Evolutionary conservation across 2,888 invertebrate genomes (phyloP).

Genomic region (Chydorus sphaericus): DNA sequence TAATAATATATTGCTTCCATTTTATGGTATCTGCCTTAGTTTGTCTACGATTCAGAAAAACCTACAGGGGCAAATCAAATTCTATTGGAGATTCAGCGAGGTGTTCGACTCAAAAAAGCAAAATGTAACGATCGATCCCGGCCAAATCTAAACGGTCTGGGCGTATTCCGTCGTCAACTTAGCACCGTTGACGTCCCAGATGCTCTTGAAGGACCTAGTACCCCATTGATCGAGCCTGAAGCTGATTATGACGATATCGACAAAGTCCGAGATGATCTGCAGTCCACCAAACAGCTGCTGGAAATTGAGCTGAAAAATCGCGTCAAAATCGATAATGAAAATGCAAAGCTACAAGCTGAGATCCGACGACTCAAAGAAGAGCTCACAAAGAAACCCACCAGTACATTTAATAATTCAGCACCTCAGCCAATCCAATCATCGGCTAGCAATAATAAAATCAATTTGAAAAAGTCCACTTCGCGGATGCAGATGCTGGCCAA

Average conservation of each 20-base stretch:
- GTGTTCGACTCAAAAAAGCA: constrained; percentile 55
- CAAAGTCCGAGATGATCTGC: constrained; percentile 73
- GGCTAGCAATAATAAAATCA: background rate
- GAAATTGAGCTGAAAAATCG: constrained; percentile 73
- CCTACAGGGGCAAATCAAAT: constrained; percentile 51
- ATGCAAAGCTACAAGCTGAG: constrained; percentile 54
- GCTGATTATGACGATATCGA: constrained; percentile 83
- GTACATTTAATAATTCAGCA: background rate
- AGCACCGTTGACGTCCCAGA: constrained; percentile 64
- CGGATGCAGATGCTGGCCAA: background rate
- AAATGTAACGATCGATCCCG: constrained; percentile 74
- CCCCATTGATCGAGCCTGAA: constrained; percentile 35
- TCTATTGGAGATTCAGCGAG: constrained; percentile 63
- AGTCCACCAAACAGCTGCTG: constrained; percentile 79
- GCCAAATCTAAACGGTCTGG: constrained; percentile 63
- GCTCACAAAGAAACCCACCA: constrained; percentile 31
- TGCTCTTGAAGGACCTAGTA: constrained; percentile 14
- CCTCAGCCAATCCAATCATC: background rate
- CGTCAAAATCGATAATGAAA: constrained; percentile 69
- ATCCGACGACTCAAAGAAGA: constrained; percentile 69
- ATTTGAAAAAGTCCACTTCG: constrained; percentile 8
- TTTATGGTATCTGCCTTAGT: too few species aligned
- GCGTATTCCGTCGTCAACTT: constrained; percentile 76
- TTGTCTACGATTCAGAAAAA: constrained; percentile 76
- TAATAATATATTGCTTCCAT: too few species aligned